phyloP scores from a whole-genome alignment of 2,888 invertebrate species.

The Temnothorax rugatulus region DNA sequence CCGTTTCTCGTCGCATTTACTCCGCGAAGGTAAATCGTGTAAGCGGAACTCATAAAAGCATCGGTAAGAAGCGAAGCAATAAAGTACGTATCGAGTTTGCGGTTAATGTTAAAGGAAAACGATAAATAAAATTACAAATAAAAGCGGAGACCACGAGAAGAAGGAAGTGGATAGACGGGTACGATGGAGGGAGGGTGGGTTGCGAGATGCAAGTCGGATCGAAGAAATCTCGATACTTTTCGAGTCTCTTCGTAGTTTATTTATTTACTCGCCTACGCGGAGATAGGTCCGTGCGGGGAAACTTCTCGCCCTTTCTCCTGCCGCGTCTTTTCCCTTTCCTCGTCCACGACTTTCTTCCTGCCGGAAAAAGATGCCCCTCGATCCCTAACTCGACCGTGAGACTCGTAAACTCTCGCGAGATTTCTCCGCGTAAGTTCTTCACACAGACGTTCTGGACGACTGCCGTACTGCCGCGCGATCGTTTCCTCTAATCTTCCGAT shows the following conservation, averaged over 20 bases:
- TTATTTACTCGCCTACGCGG: constrained; percentile 69
- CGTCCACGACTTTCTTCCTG: constrained; percentile 20
- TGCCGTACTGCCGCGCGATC: constrained; percentile 24
- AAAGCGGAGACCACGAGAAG: constrained; percentile 51
- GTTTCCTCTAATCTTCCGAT: constrained; percentile 55
- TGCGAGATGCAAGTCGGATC: constrained; percentile 36
- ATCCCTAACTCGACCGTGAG: constrained; percentile 41
- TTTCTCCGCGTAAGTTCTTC: constrained; percentile 50
- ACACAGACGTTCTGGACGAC: constrained; percentile 20
- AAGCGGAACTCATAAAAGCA: constrained; percentile 67
- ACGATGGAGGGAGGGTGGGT: not conserved
- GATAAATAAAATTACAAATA: constrained; percentile 74
- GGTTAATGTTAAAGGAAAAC: constrained; percentile 63
- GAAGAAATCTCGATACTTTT: constrained; percentile 64
- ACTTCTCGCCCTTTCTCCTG: constrained; percentile 42
- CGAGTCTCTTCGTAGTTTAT: constrained; percentile 63
- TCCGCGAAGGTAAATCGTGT: constrained; percentile 52
- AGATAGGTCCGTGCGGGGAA: constrained; percentile 60
- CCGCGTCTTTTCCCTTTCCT: not conserved
- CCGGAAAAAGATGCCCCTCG: constrained; percentile 52
- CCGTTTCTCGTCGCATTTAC: constrained; percentile 57
- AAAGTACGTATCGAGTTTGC: constrained; percentile 69
- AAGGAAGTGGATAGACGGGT: constrained; percentile 25
- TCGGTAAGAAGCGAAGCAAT: constrained; percentile 67
- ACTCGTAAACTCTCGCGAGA: constrained; percentile 61